Base-by-base conservation (phyloP, 2,113 vertebrate species). In the Corvus cornix region DNA sequence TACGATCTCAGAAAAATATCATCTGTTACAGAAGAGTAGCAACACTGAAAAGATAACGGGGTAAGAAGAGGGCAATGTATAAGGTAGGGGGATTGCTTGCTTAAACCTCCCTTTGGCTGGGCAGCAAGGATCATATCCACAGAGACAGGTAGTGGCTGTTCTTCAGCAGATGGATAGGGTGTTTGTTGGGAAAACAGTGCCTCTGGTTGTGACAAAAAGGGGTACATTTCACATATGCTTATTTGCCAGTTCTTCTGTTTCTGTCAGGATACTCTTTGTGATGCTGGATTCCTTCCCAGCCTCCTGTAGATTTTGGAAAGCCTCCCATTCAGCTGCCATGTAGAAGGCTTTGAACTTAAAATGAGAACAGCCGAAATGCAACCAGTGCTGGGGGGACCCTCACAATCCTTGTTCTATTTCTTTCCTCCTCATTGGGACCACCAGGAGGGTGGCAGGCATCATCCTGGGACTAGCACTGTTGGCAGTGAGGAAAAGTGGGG, bases 291-390 rank as follows among this genome's bases (percentile, higher is more conserved):
- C 62, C 73, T 96, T 96, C 96, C 96, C 96, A 92, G 88, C 68
- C 95, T 96, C 95, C 92, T 94, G 96, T 72, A 88, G 95, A 80
- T 95, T 94, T 93, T 96, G 95, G 95, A 95, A 97, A 95, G 51
- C 24, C 60, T 97, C 95, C 93, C 82, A 48, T 83, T 97, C 81
- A 92, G 86, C 80, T 97, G 86, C 94, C 90, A 89, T 93, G 88
- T 84, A 94, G 72, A 96, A 93, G 62, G 66, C 93, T 96, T 96
- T 91, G 87, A 92, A 95, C 81, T 97, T 77, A 70, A 91, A 95
- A 95, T 39, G 84, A 64, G 81, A 96, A 84, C 76, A 89, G 82
- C 26, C 2, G 0, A 95, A 95, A 86, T 4, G 37, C 53, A 78
- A 66, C 59, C 84, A 78, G 37, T 3, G 1, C 39, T 82, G 26